phyloP scores from a whole-genome alignment of 2,113 vertebrate species.

The Monarcha castaneiventris region DNA sequence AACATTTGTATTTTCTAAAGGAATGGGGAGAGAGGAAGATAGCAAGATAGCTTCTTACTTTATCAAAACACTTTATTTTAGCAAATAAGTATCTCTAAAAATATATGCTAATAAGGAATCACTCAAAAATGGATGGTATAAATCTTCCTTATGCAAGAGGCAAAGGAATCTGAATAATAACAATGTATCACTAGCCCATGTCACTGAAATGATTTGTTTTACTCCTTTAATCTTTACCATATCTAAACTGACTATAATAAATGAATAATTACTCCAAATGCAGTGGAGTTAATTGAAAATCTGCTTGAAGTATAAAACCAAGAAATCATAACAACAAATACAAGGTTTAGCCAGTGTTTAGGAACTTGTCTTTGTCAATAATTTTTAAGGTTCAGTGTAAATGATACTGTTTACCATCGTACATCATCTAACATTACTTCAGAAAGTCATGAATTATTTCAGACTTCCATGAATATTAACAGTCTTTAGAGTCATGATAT shows the following conservation, averaged over 20 bases:
- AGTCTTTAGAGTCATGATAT: slow-evolving; percentile 66
- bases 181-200: slow-evolving; percentile 80
- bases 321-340: slow-evolving; percentile 84
- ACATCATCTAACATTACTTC: slow-evolving; percentile 76
- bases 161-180: slow-evolving; percentile 75
- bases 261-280: slow-evolving; percentile 82
- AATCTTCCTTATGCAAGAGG: slow-evolving; percentile 71
- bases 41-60: slow-evolving; percentile 24
- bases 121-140: slow-evolving; percentile 74
- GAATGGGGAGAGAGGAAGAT: neutral
- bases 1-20: slow-evolving; percentile 43
- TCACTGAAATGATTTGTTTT: slow-evolving; percentile 84
- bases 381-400: slow-evolving; percentile 79
- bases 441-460: slow-evolving; percentile 78
- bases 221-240: slow-evolving; percentile 79
- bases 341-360: slow-evolving; percentile 81
- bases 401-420: slow-evolving; percentile 78
- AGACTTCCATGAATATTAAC: slow-evolving; percentile 80
- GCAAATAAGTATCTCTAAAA: slow-evolving; percentile 67
- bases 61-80: slow-evolving; percentile 53
- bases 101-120: slow-evolving; percentile 59
- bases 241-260: slow-evolving; percentile 86
- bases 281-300: slow-evolving; percentile 82
- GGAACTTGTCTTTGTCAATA: slow-evolving; percentile 84
- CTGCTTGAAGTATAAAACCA: slow-evolving; percentile 78